These are phyloP conservation scores for Antitype chi DNA, from an alignment of 2,888 invertebrate species.

Conservation along the genomic window DNA sequence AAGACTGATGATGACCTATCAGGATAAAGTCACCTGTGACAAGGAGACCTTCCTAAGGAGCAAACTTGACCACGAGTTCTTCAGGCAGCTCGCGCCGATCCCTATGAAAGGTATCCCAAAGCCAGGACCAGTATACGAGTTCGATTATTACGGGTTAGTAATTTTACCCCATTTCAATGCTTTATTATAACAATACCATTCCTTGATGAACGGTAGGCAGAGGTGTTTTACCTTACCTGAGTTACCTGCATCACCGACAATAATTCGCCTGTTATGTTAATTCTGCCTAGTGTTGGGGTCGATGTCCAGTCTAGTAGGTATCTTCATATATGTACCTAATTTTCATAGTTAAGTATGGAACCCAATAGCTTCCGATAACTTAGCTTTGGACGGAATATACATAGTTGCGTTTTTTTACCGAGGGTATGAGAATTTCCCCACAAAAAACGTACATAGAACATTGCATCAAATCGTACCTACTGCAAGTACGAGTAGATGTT, in stretches of 20 bases:
- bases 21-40: constrained; percentile 91
- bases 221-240: neutral
- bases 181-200: neutral
- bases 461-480: neutral
- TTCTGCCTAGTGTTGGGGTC: no score
- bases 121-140: constrained; percentile 92
- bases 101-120: constrained; percentile 91
- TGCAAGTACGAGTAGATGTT: neutral
- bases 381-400: neutral
- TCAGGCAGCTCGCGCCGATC: constrained; percentile 90
- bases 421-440: neutral
- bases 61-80: constrained; percentile 91
- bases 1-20: constrained; percentile 91
- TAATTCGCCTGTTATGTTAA: neutral
- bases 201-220: neutral
- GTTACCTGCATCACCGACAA: neutral
- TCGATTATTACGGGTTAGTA: constrained; percentile 76
- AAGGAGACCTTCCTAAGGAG: constrained; percentile 92
- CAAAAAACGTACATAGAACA: neutral
- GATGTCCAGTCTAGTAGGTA: neutral
- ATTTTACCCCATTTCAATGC: neutral
- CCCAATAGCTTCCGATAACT: neutral
- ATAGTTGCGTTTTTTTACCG: neutral
- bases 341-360: neutral
- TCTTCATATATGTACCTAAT: neutral